Evolutionary conservation across 2,888 invertebrate species (phyloP).

Genomic region (Lepidochrysops patricia): DNA sequence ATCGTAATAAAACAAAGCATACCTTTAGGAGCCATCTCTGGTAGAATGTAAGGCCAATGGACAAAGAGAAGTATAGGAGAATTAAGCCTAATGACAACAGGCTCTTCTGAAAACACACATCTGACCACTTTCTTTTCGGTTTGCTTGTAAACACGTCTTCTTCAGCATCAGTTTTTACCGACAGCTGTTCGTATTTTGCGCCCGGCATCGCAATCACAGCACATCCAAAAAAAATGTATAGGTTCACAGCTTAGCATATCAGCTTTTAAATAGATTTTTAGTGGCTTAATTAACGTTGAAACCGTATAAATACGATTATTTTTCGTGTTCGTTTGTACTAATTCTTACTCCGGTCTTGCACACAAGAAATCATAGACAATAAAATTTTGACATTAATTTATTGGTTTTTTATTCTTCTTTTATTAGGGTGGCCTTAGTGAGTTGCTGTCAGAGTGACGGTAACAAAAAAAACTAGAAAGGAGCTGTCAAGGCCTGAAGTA

Average conservation of each 20-base stretch:
- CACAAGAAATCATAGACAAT: no score
- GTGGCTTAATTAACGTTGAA: background rate
- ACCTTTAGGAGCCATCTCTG: conserved; percentile 94
- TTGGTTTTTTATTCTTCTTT: no score
- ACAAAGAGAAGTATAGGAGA: conserved; percentile 89
- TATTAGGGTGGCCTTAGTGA: no score
- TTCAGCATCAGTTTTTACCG: conserved; percentile 49
- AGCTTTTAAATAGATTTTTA: conserved; percentile 20
- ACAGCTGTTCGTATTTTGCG: conserved; percentile 68
- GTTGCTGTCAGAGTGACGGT: no score
- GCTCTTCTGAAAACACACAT: conserved; percentile 55
- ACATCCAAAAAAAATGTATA: conserved; percentile 29
- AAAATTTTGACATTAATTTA: no score
- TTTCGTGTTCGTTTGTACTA: background rate
- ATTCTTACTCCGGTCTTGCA: background rate
- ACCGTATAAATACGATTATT: background rate
- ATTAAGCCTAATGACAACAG: conserved; percentile 75
- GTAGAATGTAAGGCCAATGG: conserved; percentile 97
- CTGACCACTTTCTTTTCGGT: conserved; percentile 52
- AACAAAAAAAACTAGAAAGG: no score
- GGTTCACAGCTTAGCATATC: conserved; percentile 46
- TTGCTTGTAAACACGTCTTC: conserved; percentile 54
- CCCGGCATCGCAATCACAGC: conserved; percentile 47
- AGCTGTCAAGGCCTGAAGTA: no score
- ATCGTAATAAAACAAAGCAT: background rate